These are phyloP conservation scores for Craseonycteris thonglongyai DNA, from an alignment of 2,113 vertebrate genomes.

Conservation along the genomic window DNA sequence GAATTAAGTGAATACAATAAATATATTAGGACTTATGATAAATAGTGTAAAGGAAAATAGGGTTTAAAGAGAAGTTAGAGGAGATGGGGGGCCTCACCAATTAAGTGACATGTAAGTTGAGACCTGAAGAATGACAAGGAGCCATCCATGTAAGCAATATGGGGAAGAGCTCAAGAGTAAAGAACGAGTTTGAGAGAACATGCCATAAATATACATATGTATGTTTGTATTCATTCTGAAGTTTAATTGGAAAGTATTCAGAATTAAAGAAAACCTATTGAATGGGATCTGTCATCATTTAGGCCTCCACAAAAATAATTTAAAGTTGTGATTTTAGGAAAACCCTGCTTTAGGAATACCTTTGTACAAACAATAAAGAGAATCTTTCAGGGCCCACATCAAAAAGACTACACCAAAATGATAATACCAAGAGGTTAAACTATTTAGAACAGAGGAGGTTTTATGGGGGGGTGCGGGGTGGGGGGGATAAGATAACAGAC, in stretches of 20 bases:
- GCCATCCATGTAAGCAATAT: background rate
- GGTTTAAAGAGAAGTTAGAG: background rate
- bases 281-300: background rate
- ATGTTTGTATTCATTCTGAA: slow-evolving; percentile 13
- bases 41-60: background rate
- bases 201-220: background rate
- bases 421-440: background rate
- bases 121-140: background rate
- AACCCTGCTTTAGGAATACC: background rate
- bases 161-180: background rate
- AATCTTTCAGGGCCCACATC: background rate
- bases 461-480: too few relatives aligned
- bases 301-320: background rate
- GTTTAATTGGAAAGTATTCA: background rate
- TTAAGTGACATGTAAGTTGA: background rate
- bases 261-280: background rate
- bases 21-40: background rate
- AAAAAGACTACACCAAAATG: slow-evolving; percentile 2
- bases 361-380: background rate
- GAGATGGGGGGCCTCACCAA: background rate
- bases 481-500: background rate
- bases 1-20: background rate
- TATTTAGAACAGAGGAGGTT: background rate
- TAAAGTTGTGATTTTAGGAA: slow-evolving; percentile 20
- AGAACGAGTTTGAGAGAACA: background rate